A percentile compares a stretch with the other conserved stretches of the same genome.
Evolutionary conservation across 2,797 vertebrate species (phyloP).

Genomic region (Harpagifer antarcticus): DNA sequence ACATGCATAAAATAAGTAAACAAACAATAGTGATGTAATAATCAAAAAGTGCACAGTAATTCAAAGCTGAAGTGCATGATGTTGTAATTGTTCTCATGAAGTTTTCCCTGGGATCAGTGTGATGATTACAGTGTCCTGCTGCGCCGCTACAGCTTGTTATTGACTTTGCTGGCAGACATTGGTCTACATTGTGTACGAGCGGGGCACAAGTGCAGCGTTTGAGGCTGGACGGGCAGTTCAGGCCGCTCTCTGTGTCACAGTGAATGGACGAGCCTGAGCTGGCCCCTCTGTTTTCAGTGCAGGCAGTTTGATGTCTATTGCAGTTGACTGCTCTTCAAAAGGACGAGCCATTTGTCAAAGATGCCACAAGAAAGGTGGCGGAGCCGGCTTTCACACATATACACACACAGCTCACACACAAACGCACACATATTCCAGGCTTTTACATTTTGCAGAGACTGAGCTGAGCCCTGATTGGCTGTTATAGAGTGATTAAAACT

Average conservation of each 20-base stretch:
- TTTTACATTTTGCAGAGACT: slow-evolving; percentile 63
- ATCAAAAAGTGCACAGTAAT: not conserved
- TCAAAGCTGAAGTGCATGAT: not conserved
- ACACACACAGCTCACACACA: slow-evolving; percentile 27
- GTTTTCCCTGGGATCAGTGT: slow-evolving; percentile 38
- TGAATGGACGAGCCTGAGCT: slow-evolving; percentile 72
- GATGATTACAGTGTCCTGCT: slow-evolving; percentile 53
- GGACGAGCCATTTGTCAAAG: slow-evolving; percentile 82
- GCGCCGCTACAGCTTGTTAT: slow-evolving; percentile 45
- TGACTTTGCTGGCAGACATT: slow-evolving; percentile 58
- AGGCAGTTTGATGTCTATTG: slow-evolving; percentile 79
- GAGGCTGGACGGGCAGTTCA: slow-evolving; percentile 39
- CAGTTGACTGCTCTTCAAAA: slow-evolving; percentile 85
- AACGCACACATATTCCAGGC: slow-evolving; percentile 38
- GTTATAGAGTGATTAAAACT: slow-evolving; percentile 45
- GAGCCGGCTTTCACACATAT: slow-evolving; percentile 20
- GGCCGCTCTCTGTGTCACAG: slow-evolving; percentile 56
- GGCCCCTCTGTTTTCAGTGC: slow-evolving; percentile 78
- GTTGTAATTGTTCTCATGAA: slow-evolving; percentile 34
- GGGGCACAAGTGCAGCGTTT: slow-evolving; percentile 56
- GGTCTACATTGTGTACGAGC: slow-evolving; percentile 52
- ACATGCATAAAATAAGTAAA: slow-evolving; percentile 8
- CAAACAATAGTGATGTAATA: not conserved
- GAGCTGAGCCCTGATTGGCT: slow-evolving; percentile 62
- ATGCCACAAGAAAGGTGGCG: slow-evolving; percentile 75